Base-by-base conservation (phyloP, 2,797 vertebrate species). In the Onychomys arenicola region DNA sequence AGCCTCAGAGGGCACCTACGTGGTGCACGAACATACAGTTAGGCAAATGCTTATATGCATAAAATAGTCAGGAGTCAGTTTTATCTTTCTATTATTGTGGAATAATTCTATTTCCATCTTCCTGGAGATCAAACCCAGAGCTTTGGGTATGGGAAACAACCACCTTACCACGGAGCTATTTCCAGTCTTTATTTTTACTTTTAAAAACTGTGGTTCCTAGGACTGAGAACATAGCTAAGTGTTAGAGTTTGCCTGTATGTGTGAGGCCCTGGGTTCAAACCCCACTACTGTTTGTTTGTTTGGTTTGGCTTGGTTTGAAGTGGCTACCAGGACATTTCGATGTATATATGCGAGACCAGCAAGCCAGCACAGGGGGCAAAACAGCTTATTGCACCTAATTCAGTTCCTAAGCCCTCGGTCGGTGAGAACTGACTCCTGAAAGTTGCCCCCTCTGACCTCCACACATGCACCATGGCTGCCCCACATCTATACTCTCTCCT, bases 161-260 rank as follows among this genome's bases (percentile, higher is more conserved):
- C 40, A 10, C 11, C 49, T 49, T 73, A 37, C 55, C 34, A 40
- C 17, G 25, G 23, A 73, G 65, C 10, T 52, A 89, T 1, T 73
- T 46, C 63, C 40, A 69, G 29, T 52, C n/a, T 69, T 61, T 61
- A 81, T 92, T 95, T 97, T 92, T 85, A 75, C 80, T 43, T 81
- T 76, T 55, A 52, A 90, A 88, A 89, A 73, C 77, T 52, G 52
- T 77, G 78, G 37, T 63, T 89, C 76, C 19, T 46, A 82, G 32
- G 25, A 19, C 8, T 71, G 5, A 6, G 5, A 43, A 46, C 46
- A 69, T 12, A 86, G 34, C 40, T 94, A 17, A 61, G 25, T 91
- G 32, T 13, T 40, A 40, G 73, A 77, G 40, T 23, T 34, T 91
- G 25, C 52, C 55, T 71, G 6, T 59, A 1, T 25, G 9, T 40